A percentile compares a stretch with the other conserved stretches of the same genome.
Evolutionary conservation across 2,797 vertebrate species (phyloP).

Genomic region (Ctenochaetus hawaiiensis): DNA sequence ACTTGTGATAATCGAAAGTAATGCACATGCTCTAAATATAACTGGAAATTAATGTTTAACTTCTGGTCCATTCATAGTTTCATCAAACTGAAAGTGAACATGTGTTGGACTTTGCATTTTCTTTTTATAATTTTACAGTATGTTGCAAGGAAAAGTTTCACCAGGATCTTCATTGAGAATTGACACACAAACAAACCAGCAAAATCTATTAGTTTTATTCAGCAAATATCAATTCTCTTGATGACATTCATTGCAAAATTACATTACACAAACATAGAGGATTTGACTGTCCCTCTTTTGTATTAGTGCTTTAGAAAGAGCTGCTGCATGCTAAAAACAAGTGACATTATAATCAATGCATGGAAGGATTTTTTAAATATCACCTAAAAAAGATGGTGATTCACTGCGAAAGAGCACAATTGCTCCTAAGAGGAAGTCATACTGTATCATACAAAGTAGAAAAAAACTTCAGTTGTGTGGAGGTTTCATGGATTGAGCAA

Average conservation of each 20-base stretch:
- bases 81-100: slow-evolving; percentile 2
- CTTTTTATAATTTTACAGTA: neutral
- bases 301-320: neutral
- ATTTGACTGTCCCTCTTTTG: slow-evolving; percentile 22
- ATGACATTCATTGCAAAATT: slow-evolving; percentile 12
- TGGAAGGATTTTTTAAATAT: neutral
- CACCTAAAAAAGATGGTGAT: neutral
- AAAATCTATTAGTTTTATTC: neutral
- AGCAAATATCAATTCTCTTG: neutral
- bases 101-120: neutral
- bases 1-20: slow-evolving; percentile 17
- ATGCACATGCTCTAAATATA: neutral
- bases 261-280: neutral
- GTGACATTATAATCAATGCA: neutral
- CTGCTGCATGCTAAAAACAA: neutral
- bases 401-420: neutral
- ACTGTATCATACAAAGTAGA: neutral
- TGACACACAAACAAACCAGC: neutral
- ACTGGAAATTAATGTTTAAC: slow-evolving; percentile 14
- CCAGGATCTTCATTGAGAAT: neutral
- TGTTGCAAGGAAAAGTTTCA: neutral
- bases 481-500: neutral
- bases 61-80: neutral
- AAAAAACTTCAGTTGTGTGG: neutral
- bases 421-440: neutral